phyloP scores from a whole-genome alignment of 2,113 vertebrate genomes.

The Pseudopodoces humilis region DNA sequence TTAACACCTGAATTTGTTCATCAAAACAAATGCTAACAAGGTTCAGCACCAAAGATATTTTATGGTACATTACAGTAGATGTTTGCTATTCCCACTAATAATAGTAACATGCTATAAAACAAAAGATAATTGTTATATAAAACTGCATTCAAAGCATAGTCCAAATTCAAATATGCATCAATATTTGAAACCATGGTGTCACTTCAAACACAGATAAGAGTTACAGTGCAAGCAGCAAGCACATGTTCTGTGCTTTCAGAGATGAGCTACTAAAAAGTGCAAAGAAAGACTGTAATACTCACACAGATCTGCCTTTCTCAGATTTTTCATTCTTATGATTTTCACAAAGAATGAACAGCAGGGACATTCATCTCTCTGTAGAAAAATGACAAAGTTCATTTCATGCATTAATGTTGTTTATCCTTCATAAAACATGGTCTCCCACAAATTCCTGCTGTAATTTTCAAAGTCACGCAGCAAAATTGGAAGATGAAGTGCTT shows the following conservation, averaged over 20 bases:
- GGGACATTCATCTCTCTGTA: conserved; percentile 44
- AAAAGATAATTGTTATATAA: neutral
- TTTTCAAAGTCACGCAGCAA: neutral
- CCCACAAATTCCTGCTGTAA: neutral
- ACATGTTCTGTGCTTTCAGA: neutral
- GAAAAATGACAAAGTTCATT: neutral
- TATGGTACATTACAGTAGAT: neutral
- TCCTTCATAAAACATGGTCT: neutral
- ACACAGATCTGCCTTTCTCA: conserved; percentile 50
- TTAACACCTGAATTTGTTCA: neutral
- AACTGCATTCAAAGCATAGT: neutral
- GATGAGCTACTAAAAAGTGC: neutral
- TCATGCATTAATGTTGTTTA: neutral
- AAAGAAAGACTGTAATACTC: neutral
- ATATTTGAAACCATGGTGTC: neutral
- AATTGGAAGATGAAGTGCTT: neutral
- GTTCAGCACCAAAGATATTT: neutral
- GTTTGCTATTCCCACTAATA: neutral
- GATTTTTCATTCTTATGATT: conserved; percentile 58
- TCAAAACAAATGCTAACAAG: neutral
- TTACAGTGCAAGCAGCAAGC: neutral
- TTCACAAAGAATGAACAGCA: conserved; percentile 44
- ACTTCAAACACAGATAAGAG: neutral
- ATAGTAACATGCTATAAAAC: neutral
- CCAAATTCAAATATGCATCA: neutral